These are phyloP conservation scores for Salvator merianae DNA, from an alignment of 2,113 vertebrate species.

Conservation along the genomic window DNA sequence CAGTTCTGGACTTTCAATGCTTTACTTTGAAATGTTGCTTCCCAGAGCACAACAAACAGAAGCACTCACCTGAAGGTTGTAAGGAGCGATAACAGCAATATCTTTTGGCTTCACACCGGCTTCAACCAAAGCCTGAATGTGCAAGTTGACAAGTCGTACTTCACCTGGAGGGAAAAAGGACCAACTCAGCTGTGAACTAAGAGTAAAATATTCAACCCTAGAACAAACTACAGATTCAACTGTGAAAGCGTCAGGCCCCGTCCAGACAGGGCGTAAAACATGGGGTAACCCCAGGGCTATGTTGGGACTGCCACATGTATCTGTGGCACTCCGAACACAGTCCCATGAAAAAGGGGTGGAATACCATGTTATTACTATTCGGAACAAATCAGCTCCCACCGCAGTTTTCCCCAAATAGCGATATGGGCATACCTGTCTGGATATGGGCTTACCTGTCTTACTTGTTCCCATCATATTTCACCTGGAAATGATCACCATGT, in stretches of 20 bases:
- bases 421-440: no score
- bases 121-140: slow-evolving; percentile 85
- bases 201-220: rapidly evolving
- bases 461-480: no score
- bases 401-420: no score
- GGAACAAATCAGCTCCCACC: no score
- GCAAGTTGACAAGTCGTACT: slow-evolving; percentile 85
- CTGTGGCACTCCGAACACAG: no score
- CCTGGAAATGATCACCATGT: no score
- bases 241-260: background rate
- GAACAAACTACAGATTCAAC: background rate
- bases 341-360: no score
- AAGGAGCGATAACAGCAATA: slow-evolving; percentile 90
- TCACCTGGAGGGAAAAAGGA: slow-evolving; percentile 79
- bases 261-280: background rate
- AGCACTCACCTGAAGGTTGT: slow-evolving; percentile 90
- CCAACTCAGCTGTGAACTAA: slow-evolving; percentile 10
- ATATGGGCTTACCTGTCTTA: no score
- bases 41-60: background rate
- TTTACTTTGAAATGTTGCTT: background rate
- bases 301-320: no score
- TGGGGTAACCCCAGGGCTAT: no score
- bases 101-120: slow-evolving; percentile 87
- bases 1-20: background rate
- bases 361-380: no score